phyloP scores from a whole-genome alignment of 2,797 vertebrate species.

The Moxostoma hubbsi region DNA sequence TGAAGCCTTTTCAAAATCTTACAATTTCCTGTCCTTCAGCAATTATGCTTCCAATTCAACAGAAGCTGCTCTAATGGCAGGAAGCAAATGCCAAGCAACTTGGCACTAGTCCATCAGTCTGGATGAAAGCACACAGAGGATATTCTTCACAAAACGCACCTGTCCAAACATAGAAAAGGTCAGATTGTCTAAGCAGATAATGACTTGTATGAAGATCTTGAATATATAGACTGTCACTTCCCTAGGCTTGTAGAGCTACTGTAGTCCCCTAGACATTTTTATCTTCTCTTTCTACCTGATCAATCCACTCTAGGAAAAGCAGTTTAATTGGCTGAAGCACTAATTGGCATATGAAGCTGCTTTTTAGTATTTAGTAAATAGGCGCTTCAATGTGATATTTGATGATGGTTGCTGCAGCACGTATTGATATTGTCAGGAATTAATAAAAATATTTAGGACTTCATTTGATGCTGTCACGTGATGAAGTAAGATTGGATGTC shows the following conservation, averaged over 20 bases:
- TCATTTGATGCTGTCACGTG: too few species aligned
- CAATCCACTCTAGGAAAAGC: neutral
- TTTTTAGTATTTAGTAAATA: neutral
- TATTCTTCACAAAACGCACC: neutral
- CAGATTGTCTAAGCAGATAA: conserved; percentile 24
- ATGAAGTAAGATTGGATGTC: too few species aligned
- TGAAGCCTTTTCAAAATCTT: neutral
- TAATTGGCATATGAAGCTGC: conserved; percentile 6
- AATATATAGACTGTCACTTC: neutral
- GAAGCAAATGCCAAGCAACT: neutral
- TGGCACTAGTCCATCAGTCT: conserved; percentile 23
- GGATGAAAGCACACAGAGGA: conserved; percentile 8
- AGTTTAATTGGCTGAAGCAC: conserved; percentile 1
- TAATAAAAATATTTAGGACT: too few species aligned
- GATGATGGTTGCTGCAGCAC: too few species aligned
- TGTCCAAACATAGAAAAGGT: conserved; percentile 35
- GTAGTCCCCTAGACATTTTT: conserved; percentile 8
- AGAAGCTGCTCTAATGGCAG: neutral
- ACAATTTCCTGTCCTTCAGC: conserved; percentile 55
- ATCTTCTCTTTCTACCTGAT: conserved; percentile 11
- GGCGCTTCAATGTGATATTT: too few species aligned
- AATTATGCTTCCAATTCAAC: conserved; percentile 10
- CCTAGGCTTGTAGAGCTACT: neutral
- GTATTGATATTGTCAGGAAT: too few species aligned
- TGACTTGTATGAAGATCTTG: conserved; percentile 24